These are phyloP conservation scores for Tyrophagus putrescentiae DNA, from an alignment of 1,140 invertebrate genomes.

Conservation along the genomic window DNA sequence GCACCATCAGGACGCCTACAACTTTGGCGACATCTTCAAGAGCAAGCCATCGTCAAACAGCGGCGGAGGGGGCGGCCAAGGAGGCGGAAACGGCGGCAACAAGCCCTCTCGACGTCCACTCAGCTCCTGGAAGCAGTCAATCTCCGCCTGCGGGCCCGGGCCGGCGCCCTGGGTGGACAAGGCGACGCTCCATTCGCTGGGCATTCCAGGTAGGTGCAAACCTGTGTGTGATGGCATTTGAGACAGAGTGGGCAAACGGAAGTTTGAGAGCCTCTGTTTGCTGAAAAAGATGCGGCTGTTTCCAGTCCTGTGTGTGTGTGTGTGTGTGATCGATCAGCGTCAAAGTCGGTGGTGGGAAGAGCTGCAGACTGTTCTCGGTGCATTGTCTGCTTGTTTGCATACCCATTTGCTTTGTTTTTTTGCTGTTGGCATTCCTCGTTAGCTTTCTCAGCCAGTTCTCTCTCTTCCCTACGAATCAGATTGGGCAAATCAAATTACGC, in stretches of 20 bases:
- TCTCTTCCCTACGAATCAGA: not conserved
- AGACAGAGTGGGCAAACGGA: not conserved
- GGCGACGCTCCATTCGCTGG: constrained; percentile 4
- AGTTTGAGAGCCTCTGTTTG: not conserved
- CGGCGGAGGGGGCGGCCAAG: no score
- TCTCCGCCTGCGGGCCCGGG: constrained; percentile 9
- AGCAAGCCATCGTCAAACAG: no score
- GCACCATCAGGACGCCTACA: no score
- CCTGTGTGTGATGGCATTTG: not conserved
- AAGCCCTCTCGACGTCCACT: not conserved
- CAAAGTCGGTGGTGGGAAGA: not conserved
- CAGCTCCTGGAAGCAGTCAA: constrained; percentile 16
- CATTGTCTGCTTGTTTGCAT: not conserved
- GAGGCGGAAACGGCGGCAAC: no score
- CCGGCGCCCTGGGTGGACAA: constrained; percentile 12
- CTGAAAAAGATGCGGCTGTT: not conserved
- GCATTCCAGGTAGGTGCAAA: constrained; percentile 11
- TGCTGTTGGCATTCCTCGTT: not conserved
- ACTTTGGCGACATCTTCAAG: not conserved
- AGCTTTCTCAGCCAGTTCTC: not conserved
- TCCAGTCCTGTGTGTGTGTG: not conserved
- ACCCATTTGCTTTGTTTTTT: not conserved
- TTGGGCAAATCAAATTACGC: no score
- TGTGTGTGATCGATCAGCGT: not conserved
- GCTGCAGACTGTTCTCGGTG: not conserved